Base-by-base conservation (phyloP, 2,113 vertebrate genomes). In the Bujurquina vittata region DNA sequence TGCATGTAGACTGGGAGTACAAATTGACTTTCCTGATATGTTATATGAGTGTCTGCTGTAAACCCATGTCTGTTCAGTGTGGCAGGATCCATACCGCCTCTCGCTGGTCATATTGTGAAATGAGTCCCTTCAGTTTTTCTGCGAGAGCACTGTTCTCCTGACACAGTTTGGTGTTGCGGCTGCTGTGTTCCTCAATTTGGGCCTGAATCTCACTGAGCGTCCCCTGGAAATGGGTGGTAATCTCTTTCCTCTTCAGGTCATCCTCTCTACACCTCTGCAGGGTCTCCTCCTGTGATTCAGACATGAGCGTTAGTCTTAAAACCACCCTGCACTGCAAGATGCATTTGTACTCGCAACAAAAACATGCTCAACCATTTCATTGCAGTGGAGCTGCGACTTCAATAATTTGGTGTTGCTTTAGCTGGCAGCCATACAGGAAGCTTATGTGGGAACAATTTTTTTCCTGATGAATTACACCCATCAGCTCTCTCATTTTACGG, bases 121-220 rank as follows among this genome's bases (percentile, higher is more conserved):
- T 98, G 91, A 99, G 97, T 46, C 96, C 96, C 92, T 99, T 99
- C 73, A 99, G 96, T 86, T 99, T 99, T 87, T 98, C 97, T 2
- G 98, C 98, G 17, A 99, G 95, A 54, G 96, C 97, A 0, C 96
- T 95, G 94, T 99, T 99, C 93, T 99, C 99, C 92, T 99, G 96
- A 84, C 97, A 98, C 69, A 99, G 96, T 90, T 97, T 97, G 96
- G 96, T 97, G 92, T 99, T 99, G 58, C 97, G 94, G 89, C 95
- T 96, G 73, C 98, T 99, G 94, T 99, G 98, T 87, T 99, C 97
- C 89, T 99, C 98, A 2, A 99, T 99, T 93, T 99, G 99, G 84
- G 94, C 95, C 94, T 99, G 98, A 84, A 99, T 99, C 55, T 99
- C 99, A 0, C 96, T 96, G 86, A 99, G 96, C 0, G 97, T 99